Evolutionary conservation across 2,113 vertebrate species (phyloP), one percentile per base, ranked within the genome.

Genomic region (Rhinolophus sinicus): DNA sequence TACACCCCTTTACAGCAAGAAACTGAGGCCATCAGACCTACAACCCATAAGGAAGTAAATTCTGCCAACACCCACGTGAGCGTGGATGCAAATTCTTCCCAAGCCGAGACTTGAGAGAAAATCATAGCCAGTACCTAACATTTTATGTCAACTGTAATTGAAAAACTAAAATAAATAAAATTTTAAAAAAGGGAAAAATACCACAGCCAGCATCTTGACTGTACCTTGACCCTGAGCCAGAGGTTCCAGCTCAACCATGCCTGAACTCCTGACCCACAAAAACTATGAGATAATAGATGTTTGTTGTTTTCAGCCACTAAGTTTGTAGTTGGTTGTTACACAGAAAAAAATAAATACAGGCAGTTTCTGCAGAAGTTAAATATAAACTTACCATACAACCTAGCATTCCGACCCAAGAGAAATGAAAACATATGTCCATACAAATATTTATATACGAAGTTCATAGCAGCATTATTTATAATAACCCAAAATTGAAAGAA

Each of bases 331-430:
- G 85, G 6, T 82, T 88, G 50, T 83, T 78, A 69, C 13, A 86
- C 22, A 83, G 50, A 35, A 83, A 83, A 93, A 40, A 14, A 60
- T 69, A 70, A 56, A 60, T 52, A 89, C 1, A 38, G 30, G 70
- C 21, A 24, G 38, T 58, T 93, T 78, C 60, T 93, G 72, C 21
- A 77, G 65, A 86, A 64, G n/a, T 11, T 90, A 95, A 83, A 62
- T 14, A 54, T 75, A 44, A 88, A 40, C 18, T 93, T 62, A 30
- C 11, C n/a, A 50, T 44, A 65, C 4, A 83, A 78, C 6, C 35
- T 70, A 94, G 47, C 16, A 65, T 64, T 84, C 21, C 50, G 92
- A 64, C 22, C 22, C 22, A 65, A 47, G 35, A 69, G 3, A 90
- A 90, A 85, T 69, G 21, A 89, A 78, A 89, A 64, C 15, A 44